A percentile compares a stretch with the other conserved stretches of the same genome.
These are phyloP conservation scores for Cercocebus atys DNA, from an alignment of 2,113 vertebrate species.

Conservation along the genomic window DNA sequence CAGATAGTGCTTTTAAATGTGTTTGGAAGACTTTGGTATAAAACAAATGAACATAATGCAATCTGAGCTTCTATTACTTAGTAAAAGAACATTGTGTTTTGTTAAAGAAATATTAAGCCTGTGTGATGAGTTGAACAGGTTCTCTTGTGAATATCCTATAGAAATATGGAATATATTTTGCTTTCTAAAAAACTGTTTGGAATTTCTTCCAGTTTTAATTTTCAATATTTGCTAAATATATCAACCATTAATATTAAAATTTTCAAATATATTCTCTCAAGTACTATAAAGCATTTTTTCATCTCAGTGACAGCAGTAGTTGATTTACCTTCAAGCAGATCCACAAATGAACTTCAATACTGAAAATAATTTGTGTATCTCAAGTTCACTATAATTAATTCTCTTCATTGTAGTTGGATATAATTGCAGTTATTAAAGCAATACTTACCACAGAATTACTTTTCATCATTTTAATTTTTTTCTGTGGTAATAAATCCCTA, in stretches of 20 bases:
- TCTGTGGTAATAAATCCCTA: not conserved
- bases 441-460: not conserved
- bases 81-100: not conserved
- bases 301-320: not conserved
- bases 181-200: not conserved
- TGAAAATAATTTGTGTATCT: constrained; percentile 13
- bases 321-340: constrained; percentile 21
- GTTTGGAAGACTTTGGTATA: not conserved
- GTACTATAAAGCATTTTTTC: constrained; percentile 8
- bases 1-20: not conserved
- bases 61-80: not conserved
- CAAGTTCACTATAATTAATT: constrained; percentile 1
- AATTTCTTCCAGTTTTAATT: not conserved
- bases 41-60: not conserved
- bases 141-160: not conserved
- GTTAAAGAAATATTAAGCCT: not conserved
- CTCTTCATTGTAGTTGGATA: not conserved
- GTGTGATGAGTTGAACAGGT: not conserved
- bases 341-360: not conserved
- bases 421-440: not conserved
- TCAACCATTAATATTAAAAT: constrained; percentile 40
- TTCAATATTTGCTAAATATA: constrained; percentile 36
- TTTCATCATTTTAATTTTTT: constrained; percentile 17
- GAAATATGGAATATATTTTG: not conserved
- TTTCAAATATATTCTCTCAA: constrained; percentile 50